Conservation (phyloP, 1,140 invertebrate genomes). For the Periplaneta americana region DNA sequence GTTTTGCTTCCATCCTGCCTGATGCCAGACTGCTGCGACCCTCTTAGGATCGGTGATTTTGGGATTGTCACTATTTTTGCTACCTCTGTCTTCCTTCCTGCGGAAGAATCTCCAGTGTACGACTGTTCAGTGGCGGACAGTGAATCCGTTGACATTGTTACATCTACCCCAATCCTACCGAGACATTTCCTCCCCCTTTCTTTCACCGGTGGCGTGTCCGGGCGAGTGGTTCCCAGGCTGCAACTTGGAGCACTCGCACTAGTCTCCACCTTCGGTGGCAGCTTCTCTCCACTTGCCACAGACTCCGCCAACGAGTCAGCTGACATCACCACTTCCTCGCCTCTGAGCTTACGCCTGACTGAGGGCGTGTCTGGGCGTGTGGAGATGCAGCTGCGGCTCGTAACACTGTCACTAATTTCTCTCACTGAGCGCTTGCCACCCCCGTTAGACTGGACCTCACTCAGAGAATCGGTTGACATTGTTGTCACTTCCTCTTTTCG, state of each 20-base stretch:
- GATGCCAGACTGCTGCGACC: neutral
- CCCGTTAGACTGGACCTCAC: constrained; percentile 42
- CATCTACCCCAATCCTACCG: constrained; percentile 5
- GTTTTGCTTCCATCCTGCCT: neutral
- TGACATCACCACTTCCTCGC: constrained; percentile 42
- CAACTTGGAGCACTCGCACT: constrained; percentile 5
- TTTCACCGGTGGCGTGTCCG: constrained; percentile 10
- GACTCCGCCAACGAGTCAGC: constrained; percentile 45
- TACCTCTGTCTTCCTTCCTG: neutral
- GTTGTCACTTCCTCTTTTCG: neutral
- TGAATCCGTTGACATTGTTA: constrained; percentile 9
- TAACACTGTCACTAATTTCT: constrained; percentile 24
- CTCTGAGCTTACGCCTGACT: constrained; percentile 33
- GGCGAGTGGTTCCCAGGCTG: neutral
- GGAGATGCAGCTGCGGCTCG: constrained; percentile 40
- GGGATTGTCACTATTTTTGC: neutral
- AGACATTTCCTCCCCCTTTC: neutral
- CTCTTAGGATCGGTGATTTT: neutral
- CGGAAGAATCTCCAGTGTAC: neutral
- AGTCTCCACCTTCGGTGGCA: neutral
- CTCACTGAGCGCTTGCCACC: constrained; percentile 34
- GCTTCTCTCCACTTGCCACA: neutral
- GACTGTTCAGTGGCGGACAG: constrained; percentile 4
- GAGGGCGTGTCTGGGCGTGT: constrained; percentile 41
- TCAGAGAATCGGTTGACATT: constrained; percentile 22